Base-by-base conservation (phyloP, 1,140 invertebrate genomes). In the Palaemon carinicauda region DNA sequence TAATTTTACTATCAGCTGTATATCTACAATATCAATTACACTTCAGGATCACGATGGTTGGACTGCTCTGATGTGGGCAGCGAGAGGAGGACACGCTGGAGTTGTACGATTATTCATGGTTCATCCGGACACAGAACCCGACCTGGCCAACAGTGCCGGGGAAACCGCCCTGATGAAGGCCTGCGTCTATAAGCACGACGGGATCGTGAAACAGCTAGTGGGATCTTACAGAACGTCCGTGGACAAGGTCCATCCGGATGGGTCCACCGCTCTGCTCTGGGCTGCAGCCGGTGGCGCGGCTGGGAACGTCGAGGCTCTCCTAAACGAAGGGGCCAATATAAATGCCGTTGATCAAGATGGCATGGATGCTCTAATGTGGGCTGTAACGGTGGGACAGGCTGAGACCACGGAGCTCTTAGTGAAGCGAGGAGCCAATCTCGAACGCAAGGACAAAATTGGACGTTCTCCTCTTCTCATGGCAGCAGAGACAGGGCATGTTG, bases 21-120 rank as follows among this genome's bases (percentile, higher is more conserved):
- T n/a, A 4, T 65, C 27, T 54, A 24, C 89, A 88, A 51, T 83
- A 87, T 52, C 51, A 83, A 19, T 85, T 80, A 14, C 69, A 65
- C 53, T 88, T 52, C 56, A 91, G 90, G 91, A 91, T 73, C 56
- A 89, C n/a, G 89, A 90, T 33, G 90, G 90, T n/a, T 90, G 90
- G 73, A 90, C 90, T 19, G 90, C 91, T 9, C 87, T 91, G 17
- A 83, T 90, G 54, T 89, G 91, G 81, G 91, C 91, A 10, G 77
- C 90, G 15, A 89, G 90, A 52, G 90, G 90, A 75, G 91, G 91
- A 12, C 56, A 90, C 73, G 73, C 69, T 24, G 89, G 90, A 53
- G 89, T 91, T 69, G 90, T 90, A 10, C 53, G 87, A 29, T 78
- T 90, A n/a, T 87, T 90, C 29, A 56, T 90, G 33, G 88, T 89